Evolutionary conservation across 1,140 invertebrate species (phyloP).

Genomic region (Aphelinus atriplicis): DNA sequence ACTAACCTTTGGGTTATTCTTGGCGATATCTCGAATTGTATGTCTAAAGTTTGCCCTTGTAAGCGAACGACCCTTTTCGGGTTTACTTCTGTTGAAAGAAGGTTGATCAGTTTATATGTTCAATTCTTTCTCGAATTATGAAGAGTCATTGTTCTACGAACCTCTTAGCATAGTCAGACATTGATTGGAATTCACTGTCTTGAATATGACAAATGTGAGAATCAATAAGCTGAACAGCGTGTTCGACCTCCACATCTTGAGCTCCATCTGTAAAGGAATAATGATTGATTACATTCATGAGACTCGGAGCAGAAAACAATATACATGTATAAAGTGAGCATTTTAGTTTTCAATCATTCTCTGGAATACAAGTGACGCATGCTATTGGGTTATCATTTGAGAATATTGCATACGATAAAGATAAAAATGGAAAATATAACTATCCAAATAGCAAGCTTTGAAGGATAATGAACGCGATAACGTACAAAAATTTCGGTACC

Average conservation of each 20-base stretch:
- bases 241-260: slow-evolving; percentile 49
- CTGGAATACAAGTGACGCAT: too few relatives aligned
- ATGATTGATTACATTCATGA: neutral
- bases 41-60: slow-evolving; percentile 48
- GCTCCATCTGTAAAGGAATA: slow-evolving; percentile 40
- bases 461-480: too few relatives aligned
- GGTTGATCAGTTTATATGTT: slow-evolving; percentile 10
- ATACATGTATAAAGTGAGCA: too few relatives aligned
- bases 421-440: too few relatives aligned
- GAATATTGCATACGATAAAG: too few relatives aligned
- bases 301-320: too few relatives aligned
- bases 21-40: slow-evolving; percentile 68
- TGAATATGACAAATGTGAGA: slow-evolving; percentile 37
- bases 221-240: slow-evolving; percentile 46
- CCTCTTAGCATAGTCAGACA: slow-evolving; percentile 55
- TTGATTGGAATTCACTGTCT: slow-evolving; percentile 45
- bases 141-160: slow-evolving; percentile 26
- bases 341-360: too few relatives aligned
- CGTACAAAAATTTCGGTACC: too few relatives aligned
- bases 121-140: neutral
- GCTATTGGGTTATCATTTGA: too few relatives aligned
- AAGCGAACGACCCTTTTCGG: slow-evolving; percentile 53
- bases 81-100: slow-evolving; percentile 51
- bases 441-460: too few relatives aligned
- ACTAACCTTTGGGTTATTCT: slow-evolving; percentile 71